These are phyloP conservation scores for Heliconius hermathena DNA, from an alignment of 1,140 invertebrate species.

Conservation along the genomic window DNA sequence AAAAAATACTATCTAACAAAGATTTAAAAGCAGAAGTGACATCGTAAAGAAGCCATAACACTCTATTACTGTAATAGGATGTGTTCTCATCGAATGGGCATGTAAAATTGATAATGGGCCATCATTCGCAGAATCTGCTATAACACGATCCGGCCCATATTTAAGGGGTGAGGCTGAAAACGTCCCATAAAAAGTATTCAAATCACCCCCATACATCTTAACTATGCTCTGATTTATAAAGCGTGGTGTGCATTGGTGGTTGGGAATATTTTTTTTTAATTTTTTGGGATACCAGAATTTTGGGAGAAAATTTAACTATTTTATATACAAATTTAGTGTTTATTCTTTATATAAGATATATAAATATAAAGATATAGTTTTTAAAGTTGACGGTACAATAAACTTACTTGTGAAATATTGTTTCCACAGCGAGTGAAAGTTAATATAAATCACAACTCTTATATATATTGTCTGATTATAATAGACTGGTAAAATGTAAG, in stretches of 20 bases:
- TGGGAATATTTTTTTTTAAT: background rate
- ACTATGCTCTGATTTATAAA: conserved; percentile 30
- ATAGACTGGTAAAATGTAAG: no score
- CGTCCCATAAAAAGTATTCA: conserved; percentile 46
- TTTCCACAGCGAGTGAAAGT: no score
- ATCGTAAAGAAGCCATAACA: conserved; percentile 11
- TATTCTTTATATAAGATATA: no score
- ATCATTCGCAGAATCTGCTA: conserved; percentile 34
- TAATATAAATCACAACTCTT: no score
- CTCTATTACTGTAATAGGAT: background rate
- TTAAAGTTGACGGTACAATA: no score
- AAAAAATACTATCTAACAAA: background rate
- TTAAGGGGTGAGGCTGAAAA: conserved; percentile 23
- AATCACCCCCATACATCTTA: conserved; percentile 42
- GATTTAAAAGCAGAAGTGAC: conserved; percentile 6
- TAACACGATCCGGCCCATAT: conserved; percentile 35
- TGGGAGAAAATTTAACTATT: no score
- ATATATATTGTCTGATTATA: no score
- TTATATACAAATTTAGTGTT: no score
- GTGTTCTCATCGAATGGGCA: conserved; percentile 27
- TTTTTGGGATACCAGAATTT: no score
- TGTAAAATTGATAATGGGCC: conserved; percentile 44
- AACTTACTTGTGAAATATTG: no score
- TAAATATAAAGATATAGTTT: no score
- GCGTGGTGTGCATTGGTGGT: background rate